Conservation (phyloP, 1,140 invertebrate genomes). For the Halotydeus destructor region DNA sequence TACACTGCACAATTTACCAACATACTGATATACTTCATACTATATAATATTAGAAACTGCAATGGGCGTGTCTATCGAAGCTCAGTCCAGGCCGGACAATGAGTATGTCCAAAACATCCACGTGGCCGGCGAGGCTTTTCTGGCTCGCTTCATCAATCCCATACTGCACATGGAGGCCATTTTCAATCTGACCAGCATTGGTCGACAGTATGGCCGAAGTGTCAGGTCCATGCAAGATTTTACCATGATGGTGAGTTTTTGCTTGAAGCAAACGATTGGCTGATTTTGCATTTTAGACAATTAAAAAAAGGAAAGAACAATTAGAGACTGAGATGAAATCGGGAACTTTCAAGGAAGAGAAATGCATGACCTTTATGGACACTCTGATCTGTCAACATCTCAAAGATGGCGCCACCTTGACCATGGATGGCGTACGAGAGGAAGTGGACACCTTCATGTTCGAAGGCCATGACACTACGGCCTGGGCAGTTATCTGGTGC, state of each 20-base stretch:
- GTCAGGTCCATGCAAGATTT: conserved; percentile 2
- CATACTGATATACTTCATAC: too few species aligned
- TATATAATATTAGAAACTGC: conserved; percentile 68
- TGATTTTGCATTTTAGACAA: too few species aligned
- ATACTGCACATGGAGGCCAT: background rate
- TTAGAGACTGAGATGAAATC: too few species aligned
- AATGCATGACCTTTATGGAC: conserved; percentile 15
- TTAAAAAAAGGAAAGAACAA: too few species aligned
- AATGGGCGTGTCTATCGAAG: conserved; percentile 48
- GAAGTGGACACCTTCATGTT: conserved; percentile 66
- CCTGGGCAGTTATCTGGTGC: conserved; percentile 18
- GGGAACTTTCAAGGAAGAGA: too few species aligned
- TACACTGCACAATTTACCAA: too few species aligned
- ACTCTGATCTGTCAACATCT: conserved; percentile 39
- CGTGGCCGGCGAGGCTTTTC: background rate
- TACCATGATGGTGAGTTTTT: conserved; percentile 2
- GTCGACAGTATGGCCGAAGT: background rate
- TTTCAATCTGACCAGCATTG: background rate
- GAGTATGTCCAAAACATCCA: conserved; percentile 43
- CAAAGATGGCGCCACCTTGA: conserved; percentile 26
- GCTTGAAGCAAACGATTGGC: conserved; percentile 15
- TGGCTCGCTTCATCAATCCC: background rate
- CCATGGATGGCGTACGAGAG: conserved; percentile 44
- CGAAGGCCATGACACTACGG: conserved; percentile 24
- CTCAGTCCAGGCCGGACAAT: conserved; percentile 39